A percentile compares a stretch with the other conserved stretches of the same genome.
phyloP scores from a whole-genome alignment of 2,888 invertebrate species.

The Escarpia spicata region DNA sequence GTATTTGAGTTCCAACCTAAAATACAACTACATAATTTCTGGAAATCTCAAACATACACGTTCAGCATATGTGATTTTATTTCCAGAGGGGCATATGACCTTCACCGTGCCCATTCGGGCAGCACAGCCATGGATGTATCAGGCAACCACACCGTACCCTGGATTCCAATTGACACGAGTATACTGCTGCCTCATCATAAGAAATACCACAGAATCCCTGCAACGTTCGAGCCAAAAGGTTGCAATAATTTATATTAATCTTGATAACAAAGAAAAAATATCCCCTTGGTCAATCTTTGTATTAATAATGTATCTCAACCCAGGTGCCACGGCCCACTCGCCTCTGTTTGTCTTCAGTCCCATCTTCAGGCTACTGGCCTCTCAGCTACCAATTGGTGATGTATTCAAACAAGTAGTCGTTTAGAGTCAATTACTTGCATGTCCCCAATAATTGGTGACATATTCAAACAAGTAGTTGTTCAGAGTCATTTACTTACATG shows the following conservation, averaged over 20 bases:
- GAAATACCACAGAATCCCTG: conserved; percentile 48
- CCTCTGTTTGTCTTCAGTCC: no score
- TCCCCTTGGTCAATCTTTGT: background rate
- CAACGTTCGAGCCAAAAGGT: conserved; percentile 54
- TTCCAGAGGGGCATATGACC: conserved; percentile 50
- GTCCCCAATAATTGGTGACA: no score
- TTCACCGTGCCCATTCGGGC: conserved; percentile 47
- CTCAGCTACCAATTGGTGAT: no score
- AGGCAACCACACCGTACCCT: conserved; percentile 38
- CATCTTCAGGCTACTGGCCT: no score
- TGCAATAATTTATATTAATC: background rate
- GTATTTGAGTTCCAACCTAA: background rate
- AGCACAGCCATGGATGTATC: conserved; percentile 31
- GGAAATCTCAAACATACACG: background rate
- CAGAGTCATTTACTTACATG: no score
- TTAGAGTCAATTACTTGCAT: no score
- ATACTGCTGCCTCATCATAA: conserved; percentile 49
- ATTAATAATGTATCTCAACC: background rate
- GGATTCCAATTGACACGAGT: conserved; percentile 54
- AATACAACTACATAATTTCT: background rate
- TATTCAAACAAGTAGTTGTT: no score
- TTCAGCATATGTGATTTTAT: background rate
- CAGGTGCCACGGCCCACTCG: no score
- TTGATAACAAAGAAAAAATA: background rate
- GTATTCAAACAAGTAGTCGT: no score